Evolutionary conservation across 1,140 invertebrate genomes (phyloP).

Genomic region (Drosophila repleta): DNA sequence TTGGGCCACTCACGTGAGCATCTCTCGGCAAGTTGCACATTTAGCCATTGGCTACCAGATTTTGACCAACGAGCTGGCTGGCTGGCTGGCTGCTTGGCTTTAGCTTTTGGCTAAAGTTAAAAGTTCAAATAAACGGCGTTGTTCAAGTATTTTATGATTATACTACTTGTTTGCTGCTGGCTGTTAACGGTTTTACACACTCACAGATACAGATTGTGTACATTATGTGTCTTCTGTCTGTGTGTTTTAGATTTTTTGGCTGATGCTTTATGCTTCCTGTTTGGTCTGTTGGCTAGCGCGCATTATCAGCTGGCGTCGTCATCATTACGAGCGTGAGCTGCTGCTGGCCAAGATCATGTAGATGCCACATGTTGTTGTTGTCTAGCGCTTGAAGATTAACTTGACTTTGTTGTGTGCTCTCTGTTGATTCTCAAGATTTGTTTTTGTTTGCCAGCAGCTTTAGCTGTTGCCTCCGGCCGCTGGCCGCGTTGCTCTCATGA

Average conservation of each 20-base stretch:
- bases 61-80: constrained; percentile 33
- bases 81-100: constrained; percentile 17
- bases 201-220: constrained; percentile 23
- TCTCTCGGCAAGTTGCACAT: constrained; percentile 7
- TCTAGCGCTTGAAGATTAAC: constrained; percentile 39
- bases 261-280: constrained; percentile 72
- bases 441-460: constrained; percentile 34
- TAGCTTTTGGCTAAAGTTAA: constrained; percentile 58
- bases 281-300: constrained; percentile 37
- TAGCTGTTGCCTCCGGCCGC: constrained; percentile 21
- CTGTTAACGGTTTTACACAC: constrained; percentile 57
- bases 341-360: constrained; percentile 57
- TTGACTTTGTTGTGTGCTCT: constrained; percentile 9
- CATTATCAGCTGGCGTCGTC: constrained; percentile 46
- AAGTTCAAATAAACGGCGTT: constrained; percentile 69
- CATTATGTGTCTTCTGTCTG: constrained; percentile 3
- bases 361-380: constrained; percentile 25
- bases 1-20: constrained; percentile 10
- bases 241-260: constrained; percentile 45
- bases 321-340: constrained; percentile 47
- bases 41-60: constrained; percentile 25
- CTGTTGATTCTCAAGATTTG: constrained; percentile 66
- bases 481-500: constrained; percentile 15
- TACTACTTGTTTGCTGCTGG: constrained; percentile 53
- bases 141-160: constrained; percentile 77